A percentile compares a stretch with the other conserved stretches of the same genome.
Conservation (phyloP, 2,113 vertebrate species). For the Mixornis gularis region DNA sequence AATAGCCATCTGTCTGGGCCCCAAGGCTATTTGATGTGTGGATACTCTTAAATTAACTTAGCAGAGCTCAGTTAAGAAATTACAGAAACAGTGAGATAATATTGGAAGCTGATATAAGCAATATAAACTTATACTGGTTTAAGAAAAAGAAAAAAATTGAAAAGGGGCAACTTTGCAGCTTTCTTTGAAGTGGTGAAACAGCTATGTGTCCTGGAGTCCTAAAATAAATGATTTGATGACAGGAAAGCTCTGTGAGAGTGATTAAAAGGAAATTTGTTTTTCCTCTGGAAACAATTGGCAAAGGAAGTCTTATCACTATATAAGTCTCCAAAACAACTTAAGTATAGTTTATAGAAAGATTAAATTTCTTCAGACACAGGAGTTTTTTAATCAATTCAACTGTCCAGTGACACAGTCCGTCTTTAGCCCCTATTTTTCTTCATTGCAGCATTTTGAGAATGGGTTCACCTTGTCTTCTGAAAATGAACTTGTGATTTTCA, state of each 20-base stretch:
- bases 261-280: conserved; percentile 16
- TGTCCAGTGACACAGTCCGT: background rate
- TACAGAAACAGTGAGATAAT: background rate
- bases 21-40: background rate
- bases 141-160: background rate
- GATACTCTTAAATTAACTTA: background rate
- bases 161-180: background rate
- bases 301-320: background rate
- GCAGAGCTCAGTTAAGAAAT: background rate
- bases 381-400: background rate
- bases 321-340: background rate
- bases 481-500: background rate
- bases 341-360: background rate
- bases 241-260: background rate
- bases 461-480: background rate
- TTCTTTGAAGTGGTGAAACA: background rate
- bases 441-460: background rate
- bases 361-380: background rate
- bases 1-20: conserved; percentile 1
- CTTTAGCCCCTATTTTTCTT: background rate
- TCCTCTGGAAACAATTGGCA: conserved; percentile 9
- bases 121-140: background rate
- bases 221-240: background rate
- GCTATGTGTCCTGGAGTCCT: background rate
- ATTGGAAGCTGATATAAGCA: background rate